Conservation (phyloP, 2,797 vertebrate genomes). For the Acrossocheilus wenchowensis region DNA sequence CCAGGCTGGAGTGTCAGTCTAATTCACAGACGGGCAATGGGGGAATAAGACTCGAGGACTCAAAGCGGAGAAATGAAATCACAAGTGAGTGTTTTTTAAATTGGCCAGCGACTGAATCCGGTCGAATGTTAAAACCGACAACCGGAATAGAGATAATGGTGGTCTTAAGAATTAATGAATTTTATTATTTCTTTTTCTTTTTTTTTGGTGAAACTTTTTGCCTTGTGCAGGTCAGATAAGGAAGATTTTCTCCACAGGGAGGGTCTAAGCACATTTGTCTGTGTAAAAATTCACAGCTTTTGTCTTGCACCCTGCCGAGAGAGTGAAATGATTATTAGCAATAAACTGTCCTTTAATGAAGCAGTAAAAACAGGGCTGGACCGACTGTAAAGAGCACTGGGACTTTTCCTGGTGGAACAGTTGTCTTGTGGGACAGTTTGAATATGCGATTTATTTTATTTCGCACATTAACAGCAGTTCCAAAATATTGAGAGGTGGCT, state of each 20-base stretch:
- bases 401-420: neutral
- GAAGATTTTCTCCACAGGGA: conserved; percentile 22
- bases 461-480: neutral
- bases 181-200: neutral
- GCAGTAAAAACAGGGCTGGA: neutral
- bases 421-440: neutral
- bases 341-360: conserved; percentile 33
- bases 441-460: neutral
- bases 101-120: neutral
- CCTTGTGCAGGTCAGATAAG: conserved; percentile 41
- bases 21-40: conserved; percentile 42
- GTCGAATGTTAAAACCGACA: conserved; percentile 28
- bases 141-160: conserved; percentile 32
- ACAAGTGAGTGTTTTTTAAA: conserved; percentile 31
- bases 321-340: conserved; percentile 37
- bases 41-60: conserved; percentile 35
- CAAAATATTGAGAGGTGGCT: neutral
- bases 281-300: conserved; percentile 9
- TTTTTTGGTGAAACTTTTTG: conserved; percentile 1
- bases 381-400: neutral
- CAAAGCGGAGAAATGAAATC: conserved; percentile 39
- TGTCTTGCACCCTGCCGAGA: conserved; percentile 7
- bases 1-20: conserved; percentile 47
- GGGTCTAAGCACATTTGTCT: conserved; percentile 17
- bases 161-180: conserved; percentile 28